Evolutionary conservation across 2,797 vertebrate species (phyloP), one percentile per base, ranked within the genome.

Genomic region (Telmatherina bonti): DNA sequence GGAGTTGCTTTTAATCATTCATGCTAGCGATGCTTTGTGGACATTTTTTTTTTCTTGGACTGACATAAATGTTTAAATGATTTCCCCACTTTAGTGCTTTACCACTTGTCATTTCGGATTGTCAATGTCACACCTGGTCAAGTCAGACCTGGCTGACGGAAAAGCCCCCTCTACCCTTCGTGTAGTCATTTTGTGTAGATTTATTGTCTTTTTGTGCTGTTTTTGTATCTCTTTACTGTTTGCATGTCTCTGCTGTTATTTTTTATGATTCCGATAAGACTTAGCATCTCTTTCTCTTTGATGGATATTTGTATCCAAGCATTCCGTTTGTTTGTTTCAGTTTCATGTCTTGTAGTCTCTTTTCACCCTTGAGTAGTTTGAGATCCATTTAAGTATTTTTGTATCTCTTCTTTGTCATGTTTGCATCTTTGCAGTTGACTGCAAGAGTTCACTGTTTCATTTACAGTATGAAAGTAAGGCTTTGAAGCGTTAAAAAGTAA

Each of bases 61-160:
- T 51, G n/a, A 29, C 36, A 56, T 71, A 4, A 60, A 70, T 43
- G 2, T 79, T 78, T 33, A 26, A 70, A 76, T 10, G 0, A 31
- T 57, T 43, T 68, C 1, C 72, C 30, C 51, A 55, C 67, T 56
- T 70, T 35, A 31, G 31, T 43, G 8, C 22, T 36, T 52, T 26
- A 53, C 33, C 20, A 30, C 43, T 71, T 22, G 43, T 5, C 20
- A 11, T 15, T 15, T 2, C 18, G 26, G 18, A 35, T 36, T 22
- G 29, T 49, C 26, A 5, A 35, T 31, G 63, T 43, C 51, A 68
- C 33, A 47, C 0, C 7, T 51, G 54, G 29, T 51, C 35, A 47
- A 57, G 52, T 45, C 22, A 62, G 64, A 38, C 3, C 33, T 55
- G 24, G n/a, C n/a, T n/a, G n/a, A n/a, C n/a, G n/a, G n/a, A n/a